These are phyloP conservation scores for Cyanistes caeruleus DNA, from an alignment of 2,113 vertebrate genomes.

Conservation along the genomic window DNA sequence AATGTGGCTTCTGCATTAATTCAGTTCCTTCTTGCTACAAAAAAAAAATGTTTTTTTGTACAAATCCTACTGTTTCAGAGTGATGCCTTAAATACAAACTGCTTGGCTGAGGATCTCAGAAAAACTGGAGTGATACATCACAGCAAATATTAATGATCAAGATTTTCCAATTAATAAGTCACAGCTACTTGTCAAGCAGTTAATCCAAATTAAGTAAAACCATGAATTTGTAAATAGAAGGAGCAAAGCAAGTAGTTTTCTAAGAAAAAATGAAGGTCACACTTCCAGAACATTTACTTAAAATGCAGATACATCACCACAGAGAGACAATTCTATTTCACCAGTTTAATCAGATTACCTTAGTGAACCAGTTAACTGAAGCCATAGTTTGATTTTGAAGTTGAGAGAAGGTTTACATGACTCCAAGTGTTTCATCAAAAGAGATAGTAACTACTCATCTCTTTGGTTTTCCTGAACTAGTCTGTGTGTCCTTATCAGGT, in stretches of 20 bases:
- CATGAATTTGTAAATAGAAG: background rate
- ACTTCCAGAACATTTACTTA: background rate
- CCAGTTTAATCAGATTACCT: background rate
- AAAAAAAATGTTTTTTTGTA: constrained; percentile 53
- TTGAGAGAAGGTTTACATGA: background rate
- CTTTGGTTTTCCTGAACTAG: background rate
- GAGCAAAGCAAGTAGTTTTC: constrained; percentile 40
- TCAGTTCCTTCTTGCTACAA: constrained; percentile 45
- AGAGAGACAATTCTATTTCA: background rate
- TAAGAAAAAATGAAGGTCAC: background rate
- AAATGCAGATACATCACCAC: background rate
- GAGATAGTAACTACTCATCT: background rate
- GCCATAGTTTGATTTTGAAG: background rate
- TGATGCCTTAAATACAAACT: constrained; percentile 50
- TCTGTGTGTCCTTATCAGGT: background rate
- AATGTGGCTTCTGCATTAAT: constrained; percentile 6
- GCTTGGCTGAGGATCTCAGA: constrained; percentile 23
- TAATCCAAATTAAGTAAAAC: constrained; percentile 42
- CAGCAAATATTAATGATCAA: constrained; percentile 54
- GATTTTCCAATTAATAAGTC: constrained; percentile 62
- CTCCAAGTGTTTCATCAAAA: background rate
- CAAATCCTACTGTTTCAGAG: constrained; percentile 39
- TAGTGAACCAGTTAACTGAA: background rate
- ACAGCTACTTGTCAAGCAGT: constrained; percentile 47
- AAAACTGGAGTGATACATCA: constrained; percentile 34